These are phyloP conservation scores for Alentia gelatinosa DNA, from an alignment of 2,888 invertebrate genomes.

Conservation along the genomic window DNA sequence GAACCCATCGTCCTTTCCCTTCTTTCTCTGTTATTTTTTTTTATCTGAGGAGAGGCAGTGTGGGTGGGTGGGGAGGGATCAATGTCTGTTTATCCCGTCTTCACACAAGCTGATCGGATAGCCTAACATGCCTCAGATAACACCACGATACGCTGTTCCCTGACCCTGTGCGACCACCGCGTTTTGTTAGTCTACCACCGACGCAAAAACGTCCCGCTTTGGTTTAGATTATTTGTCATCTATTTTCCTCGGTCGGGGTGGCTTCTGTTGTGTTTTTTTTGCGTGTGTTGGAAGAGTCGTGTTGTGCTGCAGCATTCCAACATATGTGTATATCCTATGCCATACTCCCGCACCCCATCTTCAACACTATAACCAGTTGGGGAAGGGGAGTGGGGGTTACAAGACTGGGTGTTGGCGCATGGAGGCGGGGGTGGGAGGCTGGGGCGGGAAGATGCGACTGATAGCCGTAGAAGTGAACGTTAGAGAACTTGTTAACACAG, in stretches of 20 bases:
- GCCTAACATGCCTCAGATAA: conserved; percentile 21
- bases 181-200: conserved; percentile 25
- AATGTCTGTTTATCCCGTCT: conserved; percentile 27
- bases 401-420: not conserved
- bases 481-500: too few relatives aligned
- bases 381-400: not conserved
- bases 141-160: not conserved
- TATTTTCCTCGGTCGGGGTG: not conserved
- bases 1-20: too few relatives aligned
- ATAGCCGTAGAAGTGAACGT: too few relatives aligned
- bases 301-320: conserved; percentile 8
- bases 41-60: too few relatives aligned
- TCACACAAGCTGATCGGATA: conserved; percentile 17
- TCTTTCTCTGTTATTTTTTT: too few relatives aligned
- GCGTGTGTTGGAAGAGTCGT: not conserved
- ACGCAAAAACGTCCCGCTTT: not conserved
- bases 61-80: not conserved
- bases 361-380: not conserved
- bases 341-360: not conserved
- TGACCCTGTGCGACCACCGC: not conserved
- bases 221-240: conserved; percentile 44
- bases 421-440: not conserved
- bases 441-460: too few relatives aligned
- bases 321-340: not conserved
- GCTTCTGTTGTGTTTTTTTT: not conserved